A percentile compares a stretch with the other conserved stretches of the same genome.
phyloP scores from a whole-genome alignment of 2,113 vertebrate genomes.

The Speoplatyrhinus poulsoni region DNA sequence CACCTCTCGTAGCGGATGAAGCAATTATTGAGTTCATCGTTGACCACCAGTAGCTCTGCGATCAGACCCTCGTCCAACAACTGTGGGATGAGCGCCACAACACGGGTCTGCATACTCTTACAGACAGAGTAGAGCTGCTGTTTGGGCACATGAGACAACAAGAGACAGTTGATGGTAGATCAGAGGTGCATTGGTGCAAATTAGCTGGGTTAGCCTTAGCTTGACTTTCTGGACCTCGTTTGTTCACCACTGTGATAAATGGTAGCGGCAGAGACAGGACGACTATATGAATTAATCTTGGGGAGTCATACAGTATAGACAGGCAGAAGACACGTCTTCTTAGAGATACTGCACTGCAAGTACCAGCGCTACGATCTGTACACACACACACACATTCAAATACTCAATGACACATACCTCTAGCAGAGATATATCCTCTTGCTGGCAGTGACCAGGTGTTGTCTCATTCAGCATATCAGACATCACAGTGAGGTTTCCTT shows the following conservation, averaged over 20 bases:
- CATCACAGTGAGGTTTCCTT: constrained; percentile 92
- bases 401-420: constrained; percentile 64
- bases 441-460: constrained; percentile 79
- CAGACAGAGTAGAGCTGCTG: constrained; percentile 77
- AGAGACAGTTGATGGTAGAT: neutral
- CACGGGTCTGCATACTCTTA: constrained; percentile 92
- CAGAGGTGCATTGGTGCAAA: neutral
- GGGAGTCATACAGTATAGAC: neutral
- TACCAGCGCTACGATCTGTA: too few species aligned
- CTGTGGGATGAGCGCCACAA: constrained; percentile 91
- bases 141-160: constrained; percentile 28
- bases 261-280: neutral
- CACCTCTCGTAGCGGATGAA: constrained; percentile 91
- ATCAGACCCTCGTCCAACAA: constrained; percentile 86
- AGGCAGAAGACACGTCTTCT: too few species aligned
- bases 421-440: constrained; percentile 87
- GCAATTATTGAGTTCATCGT: constrained; percentile 93
- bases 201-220: too few species aligned
- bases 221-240: too few species aligned
- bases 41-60: constrained; percentile 88
- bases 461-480: constrained; percentile 92
- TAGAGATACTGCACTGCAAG: too few species aligned
- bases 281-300: neutral
- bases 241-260: too few species aligned
- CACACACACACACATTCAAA: neutral